phyloP scores from a whole-genome alignment of 2,888 invertebrate genomes.

The Asteroscopus sphinx region DNA sequence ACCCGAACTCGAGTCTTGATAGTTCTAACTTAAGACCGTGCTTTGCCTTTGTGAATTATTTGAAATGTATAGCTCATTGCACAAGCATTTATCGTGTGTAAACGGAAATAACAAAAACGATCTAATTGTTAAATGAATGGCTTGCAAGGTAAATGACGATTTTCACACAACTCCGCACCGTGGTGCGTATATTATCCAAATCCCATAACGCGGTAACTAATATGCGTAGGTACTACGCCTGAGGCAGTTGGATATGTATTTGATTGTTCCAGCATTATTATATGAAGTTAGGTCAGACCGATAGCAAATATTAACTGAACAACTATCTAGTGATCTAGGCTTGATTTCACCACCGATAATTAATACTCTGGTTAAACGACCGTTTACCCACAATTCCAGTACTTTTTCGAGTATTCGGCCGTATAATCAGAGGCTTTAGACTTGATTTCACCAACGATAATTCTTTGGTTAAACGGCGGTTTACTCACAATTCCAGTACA shows the following conservation, averaged over 20 bases:
- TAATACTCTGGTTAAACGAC: too few species aligned
- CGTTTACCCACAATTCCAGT: too few species aligned
- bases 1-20: conserved; percentile 88
- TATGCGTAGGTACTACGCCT: conserved; percentile 30
- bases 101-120: conserved; percentile 77
- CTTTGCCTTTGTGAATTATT: conserved; percentile 87
- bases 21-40: conserved; percentile 86
- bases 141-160: conserved; percentile 63
- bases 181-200: conserved; percentile 49
- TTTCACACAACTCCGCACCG: conserved; percentile 46
- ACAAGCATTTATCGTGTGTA: conserved; percentile 78
- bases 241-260: conserved; percentile 27
- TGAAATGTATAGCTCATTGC: conserved; percentile 83
- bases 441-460: too few species aligned
- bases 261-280: conserved; percentile 28
- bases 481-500: too few species aligned
- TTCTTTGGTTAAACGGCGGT: too few species aligned
- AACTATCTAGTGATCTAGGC: conserved; percentile 33
- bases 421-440: too few species aligned
- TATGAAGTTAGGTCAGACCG: conserved; percentile 6
- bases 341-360: too few species aligned
- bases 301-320: conserved; percentile 38
- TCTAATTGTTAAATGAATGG: conserved; percentile 70
- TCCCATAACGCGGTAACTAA: conserved; percentile 35
- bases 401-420: too few species aligned